Percentiles rank a stretch among this genome's conserved stretches.
Conservation (phyloP, 2,113 vertebrate genomes). For the Erpornis zantholeuca region DNA sequence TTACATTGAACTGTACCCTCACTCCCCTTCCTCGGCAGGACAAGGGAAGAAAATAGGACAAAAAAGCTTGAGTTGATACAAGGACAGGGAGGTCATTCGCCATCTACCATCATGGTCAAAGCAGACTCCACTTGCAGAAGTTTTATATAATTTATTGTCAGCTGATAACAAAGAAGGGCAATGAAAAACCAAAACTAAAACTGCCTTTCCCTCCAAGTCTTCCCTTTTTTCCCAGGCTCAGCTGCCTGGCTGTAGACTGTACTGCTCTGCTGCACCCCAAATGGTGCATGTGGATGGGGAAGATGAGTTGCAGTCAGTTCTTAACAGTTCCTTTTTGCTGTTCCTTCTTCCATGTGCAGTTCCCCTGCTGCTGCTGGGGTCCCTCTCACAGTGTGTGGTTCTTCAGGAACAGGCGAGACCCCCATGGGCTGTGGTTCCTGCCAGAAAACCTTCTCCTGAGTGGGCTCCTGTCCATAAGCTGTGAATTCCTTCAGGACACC, state of each 20-base stretch:
- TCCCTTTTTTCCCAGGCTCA: background rate
- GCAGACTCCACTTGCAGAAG: background rate
- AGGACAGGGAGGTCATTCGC: background rate
- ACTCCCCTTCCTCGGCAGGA: background rate
- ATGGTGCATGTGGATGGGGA: background rate
- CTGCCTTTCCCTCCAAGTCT: background rate
- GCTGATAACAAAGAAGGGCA: background rate
- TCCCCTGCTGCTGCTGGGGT: background rate
- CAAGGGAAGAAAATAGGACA: background rate
- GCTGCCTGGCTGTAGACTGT: background rate
- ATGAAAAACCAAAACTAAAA: background rate
- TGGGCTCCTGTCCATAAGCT: background rate
- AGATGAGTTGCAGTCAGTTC: background rate
- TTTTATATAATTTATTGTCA: background rate
- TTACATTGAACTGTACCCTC: background rate
- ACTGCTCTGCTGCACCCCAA: fast-evolving
- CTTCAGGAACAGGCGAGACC: background rate
- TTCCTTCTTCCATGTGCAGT: background rate
- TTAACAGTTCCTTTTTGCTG: background rate
- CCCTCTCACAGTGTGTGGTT: background rate
- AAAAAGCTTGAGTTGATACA: background rate
- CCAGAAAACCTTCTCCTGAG: background rate
- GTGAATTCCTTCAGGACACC: background rate
- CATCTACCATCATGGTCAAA: background rate
- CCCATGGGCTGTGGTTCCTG: background rate